Percentiles rank a stretch among this genome's conserved stretches.
phyloP scores from a whole-genome alignment of 2,113 vertebrate species.

The Rhea americana region DNA sequence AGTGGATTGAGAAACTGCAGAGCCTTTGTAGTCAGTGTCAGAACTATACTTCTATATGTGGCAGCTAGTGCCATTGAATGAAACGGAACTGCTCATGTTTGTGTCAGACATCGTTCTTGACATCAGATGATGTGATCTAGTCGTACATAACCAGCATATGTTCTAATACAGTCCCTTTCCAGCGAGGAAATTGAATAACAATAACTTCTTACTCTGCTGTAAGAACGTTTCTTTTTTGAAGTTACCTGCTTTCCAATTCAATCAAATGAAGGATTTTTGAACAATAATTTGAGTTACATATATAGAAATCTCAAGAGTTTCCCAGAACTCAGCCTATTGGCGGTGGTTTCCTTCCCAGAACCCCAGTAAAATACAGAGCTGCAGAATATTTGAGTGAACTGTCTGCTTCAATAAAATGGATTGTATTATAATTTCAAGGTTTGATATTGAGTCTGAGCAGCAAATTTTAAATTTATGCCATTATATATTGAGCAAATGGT shows the following conservation, averaged over 20 bases:
- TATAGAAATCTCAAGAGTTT: neutral
- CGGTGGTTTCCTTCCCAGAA: neutral
- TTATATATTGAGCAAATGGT: neutral
- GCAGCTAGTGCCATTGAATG: neutral
- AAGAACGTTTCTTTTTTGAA: neutral
- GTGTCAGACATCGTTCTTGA: neutral
- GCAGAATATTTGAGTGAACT: neutral
- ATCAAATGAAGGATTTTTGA: neutral
- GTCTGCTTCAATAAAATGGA: neutral
- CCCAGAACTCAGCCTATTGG: neutral
- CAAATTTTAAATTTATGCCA: neutral
- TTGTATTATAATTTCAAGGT: neutral
- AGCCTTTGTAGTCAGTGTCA: neutral
- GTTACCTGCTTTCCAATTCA: neutral
- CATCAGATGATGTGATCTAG: neutral
- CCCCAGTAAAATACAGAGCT: neutral
- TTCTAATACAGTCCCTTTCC: neutral
- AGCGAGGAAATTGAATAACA: neutral
- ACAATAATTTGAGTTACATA: neutral
- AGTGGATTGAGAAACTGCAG: neutral
- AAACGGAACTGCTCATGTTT: neutral
- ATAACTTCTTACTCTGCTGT: neutral
- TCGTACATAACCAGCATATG: neutral
- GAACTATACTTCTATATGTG: neutral
- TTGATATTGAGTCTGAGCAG: conserved; percentile 11